Conservation (phyloP, 2,888 invertebrate species). For the Macrophya alboannulata region DNA sequence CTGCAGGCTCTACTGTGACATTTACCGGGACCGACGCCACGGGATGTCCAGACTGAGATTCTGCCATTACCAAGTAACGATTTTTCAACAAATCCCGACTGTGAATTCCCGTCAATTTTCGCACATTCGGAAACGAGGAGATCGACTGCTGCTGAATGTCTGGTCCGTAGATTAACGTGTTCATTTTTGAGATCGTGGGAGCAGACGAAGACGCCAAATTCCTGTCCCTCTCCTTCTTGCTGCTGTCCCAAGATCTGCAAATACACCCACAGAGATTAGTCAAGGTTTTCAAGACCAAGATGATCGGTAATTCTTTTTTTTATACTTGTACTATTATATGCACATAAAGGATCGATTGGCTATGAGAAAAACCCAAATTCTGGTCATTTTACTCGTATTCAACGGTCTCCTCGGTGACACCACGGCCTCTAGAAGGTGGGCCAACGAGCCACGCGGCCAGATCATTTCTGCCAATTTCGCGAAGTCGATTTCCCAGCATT, state of each 20-base stretch:
- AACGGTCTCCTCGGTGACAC: background rate
- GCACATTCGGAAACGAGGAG: background rate
- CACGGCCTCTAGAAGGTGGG: background rate
- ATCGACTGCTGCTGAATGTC: constrained; percentile 2
- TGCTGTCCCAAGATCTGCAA: constrained; percentile 21
- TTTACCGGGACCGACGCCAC: background rate
- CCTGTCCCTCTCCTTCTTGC: background rate
- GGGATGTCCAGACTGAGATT: background rate
- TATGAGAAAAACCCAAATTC: background rate
- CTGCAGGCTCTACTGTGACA: background rate
- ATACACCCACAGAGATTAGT: background rate
- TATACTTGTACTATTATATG: no score
- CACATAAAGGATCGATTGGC: background rate
- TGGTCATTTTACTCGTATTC: constrained; percentile 23
- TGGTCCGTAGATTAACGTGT: constrained; percentile 11
- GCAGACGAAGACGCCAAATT: background rate
- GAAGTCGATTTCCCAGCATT: constrained; percentile 80
- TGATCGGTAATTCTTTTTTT: background rate
- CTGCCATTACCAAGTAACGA: constrained; percentile 15
- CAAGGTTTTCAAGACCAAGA: background rate
- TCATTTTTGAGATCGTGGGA: background rate
- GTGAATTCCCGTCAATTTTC: constrained; percentile 22
- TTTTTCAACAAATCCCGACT: constrained; percentile 1
- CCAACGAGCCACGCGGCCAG: constrained; percentile 82
- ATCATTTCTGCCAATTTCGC: constrained; percentile 81